phyloP scores from a whole-genome alignment of 2,113 vertebrate species.

The Penelope pileata region DNA sequence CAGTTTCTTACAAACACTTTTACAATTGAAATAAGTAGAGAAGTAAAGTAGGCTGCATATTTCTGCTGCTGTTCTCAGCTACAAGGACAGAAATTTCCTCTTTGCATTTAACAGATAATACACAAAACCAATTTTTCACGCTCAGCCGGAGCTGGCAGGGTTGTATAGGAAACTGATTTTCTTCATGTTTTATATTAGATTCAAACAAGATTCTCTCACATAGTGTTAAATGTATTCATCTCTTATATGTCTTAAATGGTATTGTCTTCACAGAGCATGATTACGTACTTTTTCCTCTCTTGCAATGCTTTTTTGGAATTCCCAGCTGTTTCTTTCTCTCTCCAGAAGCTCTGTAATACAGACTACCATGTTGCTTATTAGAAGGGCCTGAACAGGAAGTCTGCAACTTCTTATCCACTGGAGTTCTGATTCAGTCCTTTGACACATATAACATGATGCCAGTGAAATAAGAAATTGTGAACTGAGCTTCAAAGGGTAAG shows the following conservation, averaged over 20 bases:
- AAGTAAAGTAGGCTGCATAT: background rate
- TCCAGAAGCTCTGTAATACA: background rate
- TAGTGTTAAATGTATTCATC: background rate
- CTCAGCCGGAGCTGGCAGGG: background rate
- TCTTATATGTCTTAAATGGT: background rate
- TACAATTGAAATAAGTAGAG: background rate
- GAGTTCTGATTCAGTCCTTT: background rate
- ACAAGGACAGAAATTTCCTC: background rate
- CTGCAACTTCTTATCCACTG: background rate
- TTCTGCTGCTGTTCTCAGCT: rapidly evolving
- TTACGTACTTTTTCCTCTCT: background rate
- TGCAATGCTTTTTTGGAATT: background rate
- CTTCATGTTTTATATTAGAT: background rate
- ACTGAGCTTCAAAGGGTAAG: background rate
- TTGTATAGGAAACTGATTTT: background rate
- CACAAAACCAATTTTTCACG: background rate
- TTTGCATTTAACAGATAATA: background rate
- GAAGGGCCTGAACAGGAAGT: background rate
- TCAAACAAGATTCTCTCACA: background rate
- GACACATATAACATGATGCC: background rate
- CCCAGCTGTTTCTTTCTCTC: background rate
- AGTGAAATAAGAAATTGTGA: background rate
- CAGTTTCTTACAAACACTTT: background rate
- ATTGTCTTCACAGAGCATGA: background rate
- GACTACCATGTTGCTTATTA: background rate